Evolutionary conservation across 2,888 invertebrate genomes (phyloP).

Genomic region (Nomada fucata): DNA sequence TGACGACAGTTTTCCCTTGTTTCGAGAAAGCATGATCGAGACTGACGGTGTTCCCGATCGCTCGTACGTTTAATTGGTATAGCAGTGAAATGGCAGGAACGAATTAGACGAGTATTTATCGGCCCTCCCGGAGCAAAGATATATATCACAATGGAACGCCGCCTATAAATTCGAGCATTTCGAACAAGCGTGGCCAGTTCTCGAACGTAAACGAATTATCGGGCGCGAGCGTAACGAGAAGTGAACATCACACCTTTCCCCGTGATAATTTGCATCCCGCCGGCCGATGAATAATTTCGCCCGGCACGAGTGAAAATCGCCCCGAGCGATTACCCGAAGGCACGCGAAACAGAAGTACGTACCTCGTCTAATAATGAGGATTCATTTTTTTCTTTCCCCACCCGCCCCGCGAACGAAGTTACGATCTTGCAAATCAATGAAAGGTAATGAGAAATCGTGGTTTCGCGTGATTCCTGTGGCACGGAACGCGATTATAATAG

Average conservation of each 20-base stretch:
- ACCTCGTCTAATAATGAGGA: neutral
- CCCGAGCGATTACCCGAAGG: slow-evolving; percentile 29
- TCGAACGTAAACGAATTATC: slow-evolving; percentile 27
- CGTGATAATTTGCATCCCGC: slow-evolving; percentile 41
- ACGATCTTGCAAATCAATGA: slow-evolving; percentile 1
- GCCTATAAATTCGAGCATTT: slow-evolving; percentile 18
- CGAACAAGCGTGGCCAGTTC: neutral
- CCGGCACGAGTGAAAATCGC: slow-evolving; percentile 36
- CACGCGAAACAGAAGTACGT: slow-evolving; percentile 12
- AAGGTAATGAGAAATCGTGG: neutral
- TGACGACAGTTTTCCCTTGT: too few relatives aligned
- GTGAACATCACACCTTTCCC: slow-evolving; percentile 31
- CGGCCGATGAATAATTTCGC: slow-evolving; percentile 46
- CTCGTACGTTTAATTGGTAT: neutral
- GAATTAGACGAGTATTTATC: slow-evolving; percentile 8
- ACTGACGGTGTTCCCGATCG: too few relatives aligned
- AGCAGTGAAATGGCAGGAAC: neutral
- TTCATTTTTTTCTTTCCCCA: neutral
- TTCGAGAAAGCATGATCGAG: too few relatives aligned
- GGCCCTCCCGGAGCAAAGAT: neutral
- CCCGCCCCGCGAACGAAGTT: neutral
- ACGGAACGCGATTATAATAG: too few relatives aligned
- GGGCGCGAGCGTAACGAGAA: slow-evolving; percentile 39
- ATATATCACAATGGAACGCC: slow-evolving; percentile 4
- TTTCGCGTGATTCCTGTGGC: neutral